A percentile compares a stretch with the other conserved stretches of the same genome.
Conservation (phyloP, 2,113 vertebrate genomes). For the Limnothrissa miodon region DNA sequence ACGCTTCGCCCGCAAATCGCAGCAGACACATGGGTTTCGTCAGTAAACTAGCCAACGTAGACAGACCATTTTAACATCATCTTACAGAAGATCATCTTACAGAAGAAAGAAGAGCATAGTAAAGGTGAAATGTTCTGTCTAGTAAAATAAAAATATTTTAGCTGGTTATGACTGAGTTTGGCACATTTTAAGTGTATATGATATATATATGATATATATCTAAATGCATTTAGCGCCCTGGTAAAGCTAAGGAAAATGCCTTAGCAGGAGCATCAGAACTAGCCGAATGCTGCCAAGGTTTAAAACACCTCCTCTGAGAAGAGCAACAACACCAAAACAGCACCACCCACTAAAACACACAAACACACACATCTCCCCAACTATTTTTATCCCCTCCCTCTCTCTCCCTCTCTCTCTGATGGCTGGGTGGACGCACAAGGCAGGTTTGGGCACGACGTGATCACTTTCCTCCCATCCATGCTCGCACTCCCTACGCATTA, state of each 20-base stretch:
- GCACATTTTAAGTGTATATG: too few relatives aligned
- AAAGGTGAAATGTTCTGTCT: background rate
- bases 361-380: background rate
- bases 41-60: background rate
- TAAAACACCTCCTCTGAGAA: background rate
- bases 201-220: too few relatives aligned
- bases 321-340: background rate
- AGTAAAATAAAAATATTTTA: background rate
- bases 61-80: background rate
- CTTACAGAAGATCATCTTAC: background rate
- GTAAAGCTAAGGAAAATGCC: background rate
- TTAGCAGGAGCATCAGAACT: background rate
- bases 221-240: background rate
- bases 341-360: background rate
- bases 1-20: background rate
- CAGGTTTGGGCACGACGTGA: background rate
- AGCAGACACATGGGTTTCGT: background rate
- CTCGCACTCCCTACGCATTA: constrained; percentile 64
- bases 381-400: background rate
- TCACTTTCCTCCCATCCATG: background rate
- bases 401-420: background rate
- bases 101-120: background rate
- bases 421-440: background rate
- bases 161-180: background rate
- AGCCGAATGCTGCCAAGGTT: background rate